Conservation (phyloP, 2,113 vertebrate genomes). For the Tetrax tetrax region DNA sequence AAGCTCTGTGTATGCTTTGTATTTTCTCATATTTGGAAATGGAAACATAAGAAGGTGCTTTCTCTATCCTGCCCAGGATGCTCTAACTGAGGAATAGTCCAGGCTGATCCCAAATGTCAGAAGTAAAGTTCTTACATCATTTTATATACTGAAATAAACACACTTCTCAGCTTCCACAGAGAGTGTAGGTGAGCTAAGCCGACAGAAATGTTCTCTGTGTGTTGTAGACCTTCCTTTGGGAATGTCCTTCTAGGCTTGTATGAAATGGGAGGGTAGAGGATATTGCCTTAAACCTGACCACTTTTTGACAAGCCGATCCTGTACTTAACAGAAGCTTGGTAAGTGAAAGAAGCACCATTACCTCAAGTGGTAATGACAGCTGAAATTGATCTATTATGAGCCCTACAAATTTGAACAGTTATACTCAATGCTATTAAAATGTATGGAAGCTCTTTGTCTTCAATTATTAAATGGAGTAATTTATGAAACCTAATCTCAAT, state of each 20-base stretch:
- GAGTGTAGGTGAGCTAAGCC: neutral
- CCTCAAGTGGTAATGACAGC: slow-evolving; percentile 28
- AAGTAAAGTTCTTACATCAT: neutral
- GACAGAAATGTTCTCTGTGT: neutral
- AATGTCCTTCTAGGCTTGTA: neutral
- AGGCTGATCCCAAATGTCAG: neutral
- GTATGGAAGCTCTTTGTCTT: slow-evolving; percentile 51
- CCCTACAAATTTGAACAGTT: slow-evolving; percentile 23
- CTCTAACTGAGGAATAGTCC: neutral
- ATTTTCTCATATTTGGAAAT: neutral
- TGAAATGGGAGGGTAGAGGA: neutral
- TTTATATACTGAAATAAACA: neutral
- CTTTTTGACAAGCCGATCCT: neutral
- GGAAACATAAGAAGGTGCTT: neutral
- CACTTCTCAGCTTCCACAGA: neutral
- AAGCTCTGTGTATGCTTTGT: neutral
- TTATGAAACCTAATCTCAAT: slow-evolving; percentile 55
- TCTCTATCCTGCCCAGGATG: neutral
- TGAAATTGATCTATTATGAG: slow-evolving; percentile 30
- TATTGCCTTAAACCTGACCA: neutral
- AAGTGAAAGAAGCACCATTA: slow-evolving; percentile 1
- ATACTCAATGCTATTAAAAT: slow-evolving; percentile 48
- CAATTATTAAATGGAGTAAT: slow-evolving; percentile 69
- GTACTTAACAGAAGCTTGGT: slow-evolving; percentile 29
- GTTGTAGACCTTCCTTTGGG: neutral